phyloP scores from a whole-genome alignment of 2,888 invertebrate species.

The Ichneumoninae sp. region DNA sequence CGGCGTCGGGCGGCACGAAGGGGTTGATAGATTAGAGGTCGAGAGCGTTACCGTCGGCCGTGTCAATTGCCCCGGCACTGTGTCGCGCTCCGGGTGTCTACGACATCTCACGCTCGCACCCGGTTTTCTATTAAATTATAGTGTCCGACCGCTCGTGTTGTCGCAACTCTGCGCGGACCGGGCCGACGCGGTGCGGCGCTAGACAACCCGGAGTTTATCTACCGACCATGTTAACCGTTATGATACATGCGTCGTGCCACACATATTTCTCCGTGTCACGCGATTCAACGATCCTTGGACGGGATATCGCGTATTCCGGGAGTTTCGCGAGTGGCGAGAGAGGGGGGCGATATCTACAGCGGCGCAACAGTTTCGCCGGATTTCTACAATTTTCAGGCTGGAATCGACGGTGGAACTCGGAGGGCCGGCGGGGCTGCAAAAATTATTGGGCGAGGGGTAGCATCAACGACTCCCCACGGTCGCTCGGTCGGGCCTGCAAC shows the following conservation, averaged over 20 bases:
- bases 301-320: not conserved
- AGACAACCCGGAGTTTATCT: conserved; percentile 45
- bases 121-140: conserved; percentile 54
- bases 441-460: conserved; percentile 66
- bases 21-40: conserved; percentile 27
- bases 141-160: conserved; percentile 53
- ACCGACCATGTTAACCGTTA: conserved; percentile 39
- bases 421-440: conserved; percentile 53
- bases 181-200: not conserved
- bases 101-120: conserved; percentile 39
- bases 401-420: conserved; percentile 13
- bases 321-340: conserved; percentile 38
- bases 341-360: not conserved
- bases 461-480: conserved; percentile 65
- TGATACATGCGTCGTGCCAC: conserved; percentile 50
- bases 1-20: not conserved
- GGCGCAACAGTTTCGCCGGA: conserved; percentile 64
- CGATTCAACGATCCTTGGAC: conserved; percentile 50
- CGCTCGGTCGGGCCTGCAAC: conserved; percentile 52
- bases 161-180: conserved; percentile 26
- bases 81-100: conserved; percentile 21
- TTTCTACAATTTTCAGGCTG: conserved; percentile 58
- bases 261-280: conserved; percentile 58
- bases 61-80: conserved; percentile 27
- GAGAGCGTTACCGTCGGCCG: not conserved